Percentiles rank a stretch among this genome's conserved stretches.
These are phyloP conservation scores for Aldrovandia affinis DNA, from an alignment of 2,797 vertebrate genomes.

Conservation along the genomic window DNA sequence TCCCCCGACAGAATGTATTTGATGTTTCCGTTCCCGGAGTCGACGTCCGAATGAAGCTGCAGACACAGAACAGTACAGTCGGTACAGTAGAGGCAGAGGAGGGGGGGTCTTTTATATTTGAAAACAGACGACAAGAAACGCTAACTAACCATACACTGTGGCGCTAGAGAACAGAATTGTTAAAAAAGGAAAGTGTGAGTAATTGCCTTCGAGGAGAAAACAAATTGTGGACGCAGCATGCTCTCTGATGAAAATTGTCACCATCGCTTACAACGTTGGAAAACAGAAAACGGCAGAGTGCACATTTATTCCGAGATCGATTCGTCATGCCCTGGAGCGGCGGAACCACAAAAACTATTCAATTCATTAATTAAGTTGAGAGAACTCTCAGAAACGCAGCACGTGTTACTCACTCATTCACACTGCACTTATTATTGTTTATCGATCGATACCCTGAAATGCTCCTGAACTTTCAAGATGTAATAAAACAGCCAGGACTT, in stretches of 20 bases:
- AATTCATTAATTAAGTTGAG: slow-evolving; percentile 4
- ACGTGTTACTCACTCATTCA: not conserved
- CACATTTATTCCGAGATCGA: slow-evolving; percentile 1
- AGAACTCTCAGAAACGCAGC: not conserved
- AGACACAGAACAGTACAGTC: not conserved
- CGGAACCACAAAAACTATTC: not conserved
- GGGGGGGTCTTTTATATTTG: not conserved
- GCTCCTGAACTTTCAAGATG: slow-evolving; percentile 19
- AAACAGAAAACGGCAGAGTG: not conserved
- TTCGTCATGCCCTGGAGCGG: not conserved
- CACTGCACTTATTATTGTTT: slow-evolving; percentile 6
- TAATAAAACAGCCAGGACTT: not conserved
- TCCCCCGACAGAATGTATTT: slow-evolving; percentile 99
- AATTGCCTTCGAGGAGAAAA: not conserved
- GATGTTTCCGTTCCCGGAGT: slow-evolving; percentile 90
- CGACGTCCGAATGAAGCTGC: slow-evolving; percentile 98
- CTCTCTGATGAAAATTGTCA: not conserved
- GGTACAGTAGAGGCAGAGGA: not conserved
- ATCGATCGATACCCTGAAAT: slow-evolving; percentile 2
- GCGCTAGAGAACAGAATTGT: not conserved
- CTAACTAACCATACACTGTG: not conserved
- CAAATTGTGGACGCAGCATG: not conserved
- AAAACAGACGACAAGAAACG: not conserved
- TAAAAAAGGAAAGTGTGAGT: not conserved
- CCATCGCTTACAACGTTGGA: not conserved